Evolutionary conservation across 2,113 vertebrate genomes (phyloP).

Genomic region (Brachyistius frenatus): DNA sequence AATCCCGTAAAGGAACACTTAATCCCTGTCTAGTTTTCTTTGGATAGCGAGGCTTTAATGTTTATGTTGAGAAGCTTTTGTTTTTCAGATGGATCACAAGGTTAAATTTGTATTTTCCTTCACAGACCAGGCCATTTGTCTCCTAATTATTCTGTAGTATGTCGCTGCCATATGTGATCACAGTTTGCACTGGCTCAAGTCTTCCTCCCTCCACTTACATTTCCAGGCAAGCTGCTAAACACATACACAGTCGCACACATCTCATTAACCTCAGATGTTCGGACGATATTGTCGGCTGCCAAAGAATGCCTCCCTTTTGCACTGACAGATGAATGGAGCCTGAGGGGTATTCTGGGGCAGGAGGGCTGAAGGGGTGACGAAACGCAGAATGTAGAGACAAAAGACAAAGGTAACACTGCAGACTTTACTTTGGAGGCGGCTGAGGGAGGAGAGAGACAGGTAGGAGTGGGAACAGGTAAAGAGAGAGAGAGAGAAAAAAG

Average conservation of each 20-base stretch:
- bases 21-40: not conserved
- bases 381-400: slow-evolving; percentile 65
- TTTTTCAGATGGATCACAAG: slow-evolving; percentile 3
- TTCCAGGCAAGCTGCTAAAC: slow-evolving; percentile 39
- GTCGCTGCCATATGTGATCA: not conserved
- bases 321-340: slow-evolving; percentile 69
- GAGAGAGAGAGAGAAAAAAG: not conserved
- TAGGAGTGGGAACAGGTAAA: slow-evolving; percentile 32
- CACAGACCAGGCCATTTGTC: slow-evolving; percentile 10
- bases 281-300: slow-evolving; percentile 56
- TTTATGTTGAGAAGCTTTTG: not conserved
- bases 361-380: slow-evolving; percentile 60
- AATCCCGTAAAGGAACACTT: not conserved
- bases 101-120: not conserved
- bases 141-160: not conserved
- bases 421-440: slow-evolving; percentile 46
- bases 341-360: slow-evolving; percentile 61
- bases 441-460: slow-evolving; percentile 23
- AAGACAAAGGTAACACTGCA: slow-evolving; percentile 60
- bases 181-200: slow-evolving; percentile 15
- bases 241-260: slow-evolving; percentile 19
- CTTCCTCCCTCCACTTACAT: slow-evolving; percentile 26
- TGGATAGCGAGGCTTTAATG: not conserved
- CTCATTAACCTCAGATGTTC: slow-evolving; percentile 52
- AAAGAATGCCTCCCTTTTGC: slow-evolving; percentile 63